These are phyloP conservation scores for Mactra quadrangularis DNA, from an alignment of 1,140 invertebrate genomes.

Conservation along the genomic window DNA sequence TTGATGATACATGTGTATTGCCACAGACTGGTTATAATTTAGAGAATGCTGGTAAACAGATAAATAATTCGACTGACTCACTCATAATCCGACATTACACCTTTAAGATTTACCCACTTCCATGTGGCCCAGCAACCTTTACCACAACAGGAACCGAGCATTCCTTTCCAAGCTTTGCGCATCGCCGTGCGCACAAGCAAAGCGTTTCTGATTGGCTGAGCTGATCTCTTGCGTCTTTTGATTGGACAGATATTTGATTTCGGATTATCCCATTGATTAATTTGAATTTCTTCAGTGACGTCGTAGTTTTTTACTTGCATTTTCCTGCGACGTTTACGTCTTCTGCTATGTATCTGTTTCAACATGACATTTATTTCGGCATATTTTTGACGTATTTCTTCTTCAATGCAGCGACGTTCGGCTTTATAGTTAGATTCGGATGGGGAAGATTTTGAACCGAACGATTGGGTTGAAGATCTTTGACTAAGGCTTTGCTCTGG, in stretches of 20 bases:
- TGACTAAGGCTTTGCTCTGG: slow-evolving; percentile 8
- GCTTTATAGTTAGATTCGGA: background rate
- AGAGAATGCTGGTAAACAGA: background rate
- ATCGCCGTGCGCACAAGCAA: slow-evolving; percentile 42
- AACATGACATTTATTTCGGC: slow-evolving; percentile 39
- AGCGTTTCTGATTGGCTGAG: slow-evolving; percentile 52
- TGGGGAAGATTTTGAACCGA: background rate
- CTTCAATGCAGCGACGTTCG: slow-evolving; percentile 12
- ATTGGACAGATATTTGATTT: slow-evolving; percentile 43
- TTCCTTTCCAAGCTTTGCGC: slow-evolving; percentile 39
- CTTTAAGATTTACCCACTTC: slow-evolving; percentile 40
- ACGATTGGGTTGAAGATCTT: background rate
- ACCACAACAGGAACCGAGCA: slow-evolving; percentile 52
- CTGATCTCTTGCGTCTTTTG: slow-evolving; percentile 33
- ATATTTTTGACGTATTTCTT: slow-evolving; percentile 54
- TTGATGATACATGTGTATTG: too few species aligned
- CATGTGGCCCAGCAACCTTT: slow-evolving; percentile 54
- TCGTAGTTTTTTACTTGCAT: slow-evolving; percentile 11
- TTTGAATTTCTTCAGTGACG: background rate
- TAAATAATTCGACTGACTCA: background rate
- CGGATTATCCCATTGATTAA: background rate
- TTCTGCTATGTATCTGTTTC: slow-evolving; percentile 3
- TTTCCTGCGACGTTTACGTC: slow-evolving; percentile 13
- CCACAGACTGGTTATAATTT: too few species aligned
- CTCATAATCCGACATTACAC: slow-evolving; percentile 53